Percentiles rank a stretch among this genome's conserved stretches.
Evolutionary conservation across 2,888 invertebrate species (phyloP).

Genomic region (Trissoscelio sp.): DNA sequence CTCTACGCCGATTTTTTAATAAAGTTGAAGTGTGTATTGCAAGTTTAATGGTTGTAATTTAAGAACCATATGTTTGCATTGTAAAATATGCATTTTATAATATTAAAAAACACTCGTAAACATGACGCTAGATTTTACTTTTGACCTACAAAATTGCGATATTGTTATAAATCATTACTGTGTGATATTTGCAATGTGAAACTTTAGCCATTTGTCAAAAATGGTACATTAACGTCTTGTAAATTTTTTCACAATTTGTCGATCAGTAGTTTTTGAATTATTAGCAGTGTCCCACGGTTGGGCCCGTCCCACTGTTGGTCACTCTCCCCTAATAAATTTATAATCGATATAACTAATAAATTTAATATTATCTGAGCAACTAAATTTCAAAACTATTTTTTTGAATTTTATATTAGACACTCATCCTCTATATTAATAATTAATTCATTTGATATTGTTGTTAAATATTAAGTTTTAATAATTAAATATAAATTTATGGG

Average conservation of each 20-base stretch:
- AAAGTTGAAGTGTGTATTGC: constrained; percentile 5
- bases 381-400: too few species aligned
- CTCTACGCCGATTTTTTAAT: not conserved
- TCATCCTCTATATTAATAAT: too few species aligned
- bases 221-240: not conserved
- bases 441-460: too few species aligned
- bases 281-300: constrained; percentile 8
- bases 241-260: constrained; percentile 1
- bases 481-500: too few species aligned
- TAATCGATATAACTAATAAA: too few species aligned
- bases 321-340: constrained; percentile 3
- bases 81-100: constrained; percentile 11
- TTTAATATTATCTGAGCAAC: too few species aligned
- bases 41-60: not conserved
- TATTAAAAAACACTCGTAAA: constrained; percentile 2
- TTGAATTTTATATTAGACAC: too few species aligned
- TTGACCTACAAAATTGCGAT: not conserved
- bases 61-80: not conserved
- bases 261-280: not conserved
- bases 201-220: not conserved
- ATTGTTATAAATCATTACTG: constrained; percentile 1
- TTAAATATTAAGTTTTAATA: too few species aligned
- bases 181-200: constrained; percentile 1
- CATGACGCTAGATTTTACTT: not conserved
- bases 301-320: constrained; percentile 7